Evolutionary conservation across 1,140 invertebrate genomes (phyloP).

Genomic region (Patella vulgata): DNA sequence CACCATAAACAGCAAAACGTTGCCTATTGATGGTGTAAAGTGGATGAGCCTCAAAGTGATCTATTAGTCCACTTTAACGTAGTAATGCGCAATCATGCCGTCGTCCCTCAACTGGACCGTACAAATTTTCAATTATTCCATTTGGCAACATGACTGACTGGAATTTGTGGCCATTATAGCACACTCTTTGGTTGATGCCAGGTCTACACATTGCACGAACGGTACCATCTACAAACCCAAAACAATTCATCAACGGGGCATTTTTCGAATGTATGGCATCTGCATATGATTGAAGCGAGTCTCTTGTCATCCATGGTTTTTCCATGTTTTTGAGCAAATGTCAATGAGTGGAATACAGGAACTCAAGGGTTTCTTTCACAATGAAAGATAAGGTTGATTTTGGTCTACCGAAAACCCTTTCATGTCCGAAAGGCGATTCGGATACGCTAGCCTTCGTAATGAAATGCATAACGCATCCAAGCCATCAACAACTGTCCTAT

Average conservation of each 20-base stretch:
- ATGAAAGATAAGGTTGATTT: neutral
- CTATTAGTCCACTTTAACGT: constrained; percentile 15
- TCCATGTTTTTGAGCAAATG: too few species aligned
- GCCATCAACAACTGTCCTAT: too few species aligned
- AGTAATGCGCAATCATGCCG: constrained; percentile 12
- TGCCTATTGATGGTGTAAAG: neutral
- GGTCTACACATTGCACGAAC: constrained; percentile 26
- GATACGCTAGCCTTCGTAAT: constrained; percentile 14
- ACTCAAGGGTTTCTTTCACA: too few species aligned
- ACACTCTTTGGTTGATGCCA: constrained; percentile 1
- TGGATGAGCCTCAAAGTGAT: constrained; percentile 1
- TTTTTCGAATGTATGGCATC: neutral
- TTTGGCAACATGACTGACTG: constrained; percentile 4
- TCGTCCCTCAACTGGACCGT: constrained; percentile 14
- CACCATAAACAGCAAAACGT: too few species aligned
- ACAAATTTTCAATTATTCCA: constrained; percentile 19
- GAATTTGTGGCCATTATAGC: constrained; percentile 18
- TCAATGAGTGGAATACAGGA: too few species aligned
- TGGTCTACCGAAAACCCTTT: neutral
- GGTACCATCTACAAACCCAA: constrained; percentile 34
- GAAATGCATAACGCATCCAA: constrained; percentile 17
- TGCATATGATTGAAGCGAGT: too few species aligned
- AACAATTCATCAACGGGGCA: constrained; percentile 18
- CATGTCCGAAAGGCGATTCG: constrained; percentile 1
- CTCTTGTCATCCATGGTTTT: too few species aligned